Evolutionary conservation across 2,888 invertebrate species (phyloP), one percentile per base, ranked within the genome.

Genomic region (Acrobasis repandana): DNA sequence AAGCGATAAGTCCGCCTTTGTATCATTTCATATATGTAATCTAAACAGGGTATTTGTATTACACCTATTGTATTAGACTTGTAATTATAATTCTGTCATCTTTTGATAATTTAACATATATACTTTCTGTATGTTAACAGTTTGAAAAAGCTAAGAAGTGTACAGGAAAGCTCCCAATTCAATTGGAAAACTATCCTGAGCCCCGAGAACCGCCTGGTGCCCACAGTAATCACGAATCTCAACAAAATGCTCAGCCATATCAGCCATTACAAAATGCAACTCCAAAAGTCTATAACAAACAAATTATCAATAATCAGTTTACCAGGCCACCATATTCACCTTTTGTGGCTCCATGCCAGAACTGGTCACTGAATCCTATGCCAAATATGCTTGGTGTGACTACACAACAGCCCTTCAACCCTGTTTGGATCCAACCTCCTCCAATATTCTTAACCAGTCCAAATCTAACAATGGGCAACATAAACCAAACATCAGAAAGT

Each of bases 181-280:
- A 70, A 34, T 38, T 65, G 47, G 67, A 71, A 52, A 65, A 64
- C 52, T 83, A 75, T 63, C 80, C 82, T 59, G 88, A 89, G 69
- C 88, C 88, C 50, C 70, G 68, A 11, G 79, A 79, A 10, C 85
- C 85, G 60, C 80, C 76, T 49, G 66, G 65, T 58, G 68, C 75
- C 54, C 48, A 52, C n/a, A 9, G 10, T 36, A 46, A 34, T 8
- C 11, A 15, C 4, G 18, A 6, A 28, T 38, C 11, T 16, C 15
- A 28, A n/a, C 28, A 43, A 9, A 33, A 18, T 50, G 16, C 14
- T 33, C 47, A 65, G 16, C 38, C 28, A 11, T 6, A 15, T 16
- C 16, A 16, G 6, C 11, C 33, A 28, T 33, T 38, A 15, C 52
- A 60, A 15, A 33, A 59, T 15, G 9, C 9, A 36, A 60, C 63